These are phyloP conservation scores for Drosophila arawakana DNA, from an alignment of 1,140 invertebrate species.

Conservation along the genomic window DNA sequence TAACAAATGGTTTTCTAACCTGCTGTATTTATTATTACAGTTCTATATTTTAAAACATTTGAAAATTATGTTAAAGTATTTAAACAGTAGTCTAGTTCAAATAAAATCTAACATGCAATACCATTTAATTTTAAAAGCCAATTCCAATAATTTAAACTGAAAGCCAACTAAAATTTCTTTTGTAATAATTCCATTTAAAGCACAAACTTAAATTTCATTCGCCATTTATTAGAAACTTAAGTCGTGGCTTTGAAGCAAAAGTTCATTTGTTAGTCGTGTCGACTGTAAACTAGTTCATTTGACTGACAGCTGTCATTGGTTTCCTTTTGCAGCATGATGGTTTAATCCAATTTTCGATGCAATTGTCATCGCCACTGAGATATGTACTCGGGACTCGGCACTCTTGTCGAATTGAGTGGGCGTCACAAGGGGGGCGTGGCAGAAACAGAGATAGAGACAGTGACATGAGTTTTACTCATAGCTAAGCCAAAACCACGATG, in stretches of 20 bases:
- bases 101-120: too few species aligned
- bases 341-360: conserved; percentile 77
- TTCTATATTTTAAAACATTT: too few species aligned
- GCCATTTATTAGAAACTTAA: background rate
- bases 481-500: conserved; percentile 34
- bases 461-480: conserved; percentile 25
- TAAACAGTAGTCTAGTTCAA: too few species aligned
- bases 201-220: background rate
- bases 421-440: background rate
- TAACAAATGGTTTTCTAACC: too few species aligned
- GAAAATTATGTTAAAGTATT: too few species aligned
- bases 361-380: conserved; percentile 72
- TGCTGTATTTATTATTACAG: too few species aligned
- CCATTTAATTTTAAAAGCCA: too few species aligned
- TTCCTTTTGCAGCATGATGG: conserved; percentile 53
- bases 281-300: background rate
- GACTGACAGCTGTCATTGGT: conserved; percentile 51
- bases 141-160: background rate
- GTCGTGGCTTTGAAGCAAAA: conserved; percentile 1
- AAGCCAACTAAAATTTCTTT: background rate
- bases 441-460: background rate
- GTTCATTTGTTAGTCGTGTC: conserved; percentile 16
- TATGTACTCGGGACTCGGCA: conserved; percentile 20
- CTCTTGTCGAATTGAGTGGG: conserved; percentile 6
- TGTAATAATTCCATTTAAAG: background rate